phyloP scores from a whole-genome alignment of 37 sponge, comb jelly and placozoan genomes.

The Beroe forskalii region DNA sequence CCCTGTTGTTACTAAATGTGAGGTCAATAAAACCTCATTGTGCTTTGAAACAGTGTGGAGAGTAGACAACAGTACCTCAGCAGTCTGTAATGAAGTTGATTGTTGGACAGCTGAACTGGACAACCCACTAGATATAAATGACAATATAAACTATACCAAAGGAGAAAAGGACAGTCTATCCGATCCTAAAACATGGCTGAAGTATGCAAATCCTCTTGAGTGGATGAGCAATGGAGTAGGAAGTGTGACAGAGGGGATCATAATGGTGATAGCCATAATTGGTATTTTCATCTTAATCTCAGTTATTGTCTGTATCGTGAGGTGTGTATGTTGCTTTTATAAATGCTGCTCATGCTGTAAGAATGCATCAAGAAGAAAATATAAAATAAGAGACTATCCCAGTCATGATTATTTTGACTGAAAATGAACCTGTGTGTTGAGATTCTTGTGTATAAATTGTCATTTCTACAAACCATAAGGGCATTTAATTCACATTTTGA shows the following conservation, averaged over 20 bases:
- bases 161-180: conserved; percentile 4
- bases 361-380: too few relatives aligned
- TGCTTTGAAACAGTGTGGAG: neutral
- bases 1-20: neutral
- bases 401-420: too few relatives aligned
- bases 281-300: neutral
- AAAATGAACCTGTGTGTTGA: too few relatives aligned
- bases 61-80: neutral
- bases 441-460: too few relatives aligned
- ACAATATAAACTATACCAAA: neutral
- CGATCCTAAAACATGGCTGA: neutral
- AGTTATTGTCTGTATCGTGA: neutral
- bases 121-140: neutral
- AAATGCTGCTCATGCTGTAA: neutral
- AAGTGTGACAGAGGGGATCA: neutral
- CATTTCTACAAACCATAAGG: neutral
- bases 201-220: conserved; percentile 17
- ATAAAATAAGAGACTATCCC: too few relatives aligned
- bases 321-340: neutral
- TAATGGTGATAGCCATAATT: neutral
- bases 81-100: neutral
- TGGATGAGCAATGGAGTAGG: conserved; percentile 15
- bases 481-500: neutral
- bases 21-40: neutral
- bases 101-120: neutral